These are phyloP conservation scores for Mesoclemmys tuberculata DNA, from an alignment of 2,113 vertebrate species.

Conservation along the genomic window DNA sequence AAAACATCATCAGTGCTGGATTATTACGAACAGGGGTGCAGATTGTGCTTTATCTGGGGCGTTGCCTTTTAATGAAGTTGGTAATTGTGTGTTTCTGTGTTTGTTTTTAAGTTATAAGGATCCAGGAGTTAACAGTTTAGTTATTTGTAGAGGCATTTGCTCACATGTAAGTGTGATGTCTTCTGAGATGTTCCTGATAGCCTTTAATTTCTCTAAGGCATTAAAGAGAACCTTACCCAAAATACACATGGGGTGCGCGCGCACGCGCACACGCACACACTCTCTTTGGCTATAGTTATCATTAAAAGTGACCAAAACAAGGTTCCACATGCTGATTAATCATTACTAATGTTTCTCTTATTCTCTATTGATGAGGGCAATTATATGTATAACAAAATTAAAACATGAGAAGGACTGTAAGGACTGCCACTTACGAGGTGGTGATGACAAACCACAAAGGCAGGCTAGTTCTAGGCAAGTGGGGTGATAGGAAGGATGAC, in stretches of 20 bases:
- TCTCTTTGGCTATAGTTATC: background rate
- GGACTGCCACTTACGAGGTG: background rate
- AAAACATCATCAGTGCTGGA: background rate
- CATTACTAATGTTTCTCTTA: background rate
- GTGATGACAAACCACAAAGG: background rate
- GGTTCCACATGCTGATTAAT: background rate
- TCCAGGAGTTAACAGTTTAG: background rate
- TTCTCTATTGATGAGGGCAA: background rate
- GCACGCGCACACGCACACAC: background rate
- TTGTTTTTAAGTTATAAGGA: background rate
- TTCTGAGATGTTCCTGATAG: background rate
- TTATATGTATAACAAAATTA: background rate
- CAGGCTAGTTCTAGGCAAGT: background rate
- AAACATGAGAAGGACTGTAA: background rate
- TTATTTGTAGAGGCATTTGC: background rate
- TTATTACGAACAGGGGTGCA: background rate
- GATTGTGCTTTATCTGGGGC: background rate
- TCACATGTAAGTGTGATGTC: background rate
- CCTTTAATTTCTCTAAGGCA: background rate
- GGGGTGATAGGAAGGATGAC: background rate
- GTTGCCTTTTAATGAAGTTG: background rate
- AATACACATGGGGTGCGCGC: too few species aligned
- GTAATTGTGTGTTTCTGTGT: background rate
- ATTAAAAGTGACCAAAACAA: background rate
- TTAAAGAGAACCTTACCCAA: background rate